Base-by-base conservation (phyloP, 2,888 invertebrate species). In the Morpho achilles region DNA sequence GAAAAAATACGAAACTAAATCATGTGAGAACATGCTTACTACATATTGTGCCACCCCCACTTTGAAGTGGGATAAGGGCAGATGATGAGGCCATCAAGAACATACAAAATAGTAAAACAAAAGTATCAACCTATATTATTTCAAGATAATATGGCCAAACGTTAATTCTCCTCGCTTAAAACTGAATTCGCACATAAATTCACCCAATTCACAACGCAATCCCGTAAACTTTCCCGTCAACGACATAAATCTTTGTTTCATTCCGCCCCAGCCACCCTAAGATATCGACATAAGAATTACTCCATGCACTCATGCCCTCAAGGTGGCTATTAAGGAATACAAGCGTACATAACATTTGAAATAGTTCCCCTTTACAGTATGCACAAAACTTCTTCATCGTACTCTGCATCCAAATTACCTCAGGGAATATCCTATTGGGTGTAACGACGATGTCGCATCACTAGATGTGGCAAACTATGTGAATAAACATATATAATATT, bases 381-480 rank as follows among this genome's bases (percentile, higher is more conserved):
- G 81, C 81, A 80, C 77, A 73, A 76, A 86, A 87, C 81, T 87
- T 84, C 79, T 77, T 78, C 80, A 74, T 70, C 75, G 76, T 69
- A 74, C 75, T 76, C 76, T 79, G 85, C 85, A 85, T 84, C 73
- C 70, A 74, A 85, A 87, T 84, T 80, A 82, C 87, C 85, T 79
- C 67, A 54, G 72, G 69, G 71, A 71, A 68, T 72, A 64, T 58
- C 66, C 67, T 50, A 56, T 55, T 63, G 59, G 57, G 59, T 54
- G 53, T 53, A 45, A 3, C 48, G 8, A 5, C 41, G 53, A 53
- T 39, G 16, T 9, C 3, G 16, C 9, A 4, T 3, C 8, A 45
- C 52, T 52, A 39, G 52, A 52, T 45, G 44, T 10, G 39, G 10
- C 52, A 44, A 10, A 7, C 9, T 41, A 22, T 32, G 32, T 8